Evolutionary conservation across 2,113 vertebrate genomes (phyloP).

Genomic region (Scytalopus superciliaris): DNA sequence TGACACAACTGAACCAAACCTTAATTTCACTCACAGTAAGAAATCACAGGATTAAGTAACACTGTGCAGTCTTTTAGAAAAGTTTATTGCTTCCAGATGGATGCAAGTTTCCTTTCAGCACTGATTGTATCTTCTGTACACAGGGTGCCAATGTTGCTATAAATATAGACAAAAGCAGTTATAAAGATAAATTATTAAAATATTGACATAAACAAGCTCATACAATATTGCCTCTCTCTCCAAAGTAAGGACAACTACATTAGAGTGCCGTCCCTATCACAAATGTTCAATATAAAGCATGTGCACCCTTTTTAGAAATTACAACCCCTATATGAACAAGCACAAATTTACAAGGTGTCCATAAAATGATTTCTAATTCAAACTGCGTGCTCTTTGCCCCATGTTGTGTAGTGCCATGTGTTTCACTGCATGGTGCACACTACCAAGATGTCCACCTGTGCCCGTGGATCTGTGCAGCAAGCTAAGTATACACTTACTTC

Average conservation of each 20-base stretch:
- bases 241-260: not conserved
- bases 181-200: slow-evolving; percentile 52
- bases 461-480: slow-evolving; percentile 51
- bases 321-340: not conserved
- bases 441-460: slow-evolving; percentile 82
- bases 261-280: not conserved
- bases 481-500: slow-evolving; percentile 17
- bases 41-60: slow-evolving; percentile 88
- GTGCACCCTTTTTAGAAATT: not conserved
- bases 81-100: slow-evolving; percentile 91
- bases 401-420: slow-evolving; percentile 84
- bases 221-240: not conserved
- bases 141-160: slow-evolving; percentile 78
- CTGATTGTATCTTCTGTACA: slow-evolving; percentile 77
- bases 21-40: slow-evolving; percentile 88
- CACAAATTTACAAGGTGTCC: slow-evolving; percentile 45
- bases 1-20: slow-evolving; percentile 85
- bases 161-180: slow-evolving; percentile 72
- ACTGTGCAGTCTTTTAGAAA: slow-evolving; percentile 89
- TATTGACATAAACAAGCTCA: slow-evolving; percentile 28
- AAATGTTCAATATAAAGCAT: not conserved
- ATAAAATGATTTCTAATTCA: slow-evolving; percentile 66
- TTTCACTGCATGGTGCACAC: slow-evolving; percentile 77
- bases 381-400: slow-evolving; percentile 75
- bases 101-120: slow-evolving; percentile 85